Percentiles rank a stretch among this genome's conserved stretches.
Conservation (phyloP, 2,113 vertebrate species). For the Elephas maximus region DNA sequence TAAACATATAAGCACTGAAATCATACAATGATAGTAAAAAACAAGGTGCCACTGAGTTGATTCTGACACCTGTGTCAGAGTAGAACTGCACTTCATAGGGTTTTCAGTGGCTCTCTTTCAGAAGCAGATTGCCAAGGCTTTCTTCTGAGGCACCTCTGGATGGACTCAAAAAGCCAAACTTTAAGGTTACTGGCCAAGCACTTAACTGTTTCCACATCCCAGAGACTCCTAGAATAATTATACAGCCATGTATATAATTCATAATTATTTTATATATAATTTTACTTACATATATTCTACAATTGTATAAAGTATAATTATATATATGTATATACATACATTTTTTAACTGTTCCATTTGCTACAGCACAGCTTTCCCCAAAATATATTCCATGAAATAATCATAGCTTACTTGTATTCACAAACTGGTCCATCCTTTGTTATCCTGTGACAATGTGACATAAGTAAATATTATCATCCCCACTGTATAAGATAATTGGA, state of each 20-base stretch:
- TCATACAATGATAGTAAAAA: not conserved
- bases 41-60: too few relatives aligned
- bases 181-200: too few relatives aligned
- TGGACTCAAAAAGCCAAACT: too few relatives aligned
- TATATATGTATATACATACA: not conserved
- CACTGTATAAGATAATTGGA: not conserved
- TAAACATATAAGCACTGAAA: not conserved
- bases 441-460: not conserved
- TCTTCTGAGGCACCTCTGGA: too few relatives aligned
- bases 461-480: not conserved
- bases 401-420: not conserved
- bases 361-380: not conserved
- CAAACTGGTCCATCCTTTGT: not conserved
- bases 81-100: too few relatives aligned
- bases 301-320: not conserved
- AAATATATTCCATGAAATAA: not conserved
- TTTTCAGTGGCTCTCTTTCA: too few relatives aligned
- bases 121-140: too few relatives aligned
- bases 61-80: too few relatives aligned
- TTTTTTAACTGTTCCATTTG: not conserved
- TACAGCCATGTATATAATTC: not conserved
- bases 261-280: not conserved
- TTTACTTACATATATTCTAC: not conserved
- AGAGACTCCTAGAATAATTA: not conserved
- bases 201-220: too few relatives aligned